Evolutionary conservation across 2,888 invertebrate species (phyloP).

Genomic region (Dexiosoma caninum): DNA sequence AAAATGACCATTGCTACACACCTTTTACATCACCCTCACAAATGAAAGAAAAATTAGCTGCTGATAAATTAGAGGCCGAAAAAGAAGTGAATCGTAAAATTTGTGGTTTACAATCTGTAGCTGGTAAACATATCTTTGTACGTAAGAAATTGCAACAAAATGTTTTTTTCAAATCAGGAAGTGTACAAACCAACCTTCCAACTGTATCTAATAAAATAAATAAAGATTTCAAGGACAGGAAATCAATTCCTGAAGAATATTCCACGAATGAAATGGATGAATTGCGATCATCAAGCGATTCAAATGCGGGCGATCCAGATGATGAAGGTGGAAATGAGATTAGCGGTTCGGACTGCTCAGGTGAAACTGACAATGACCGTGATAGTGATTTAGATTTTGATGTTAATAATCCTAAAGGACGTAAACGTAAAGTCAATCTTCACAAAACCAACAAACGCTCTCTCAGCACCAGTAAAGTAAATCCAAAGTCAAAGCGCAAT

Average conservation of each 20-base stretch:
- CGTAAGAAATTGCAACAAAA: conserved; percentile 24
- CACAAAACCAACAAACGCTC: conserved; percentile 50
- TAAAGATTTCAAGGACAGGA: conserved; percentile 41
- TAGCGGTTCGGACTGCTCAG: conserved; percentile 77
- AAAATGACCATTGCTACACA: conserved; percentile 90
- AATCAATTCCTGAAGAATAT: conserved; percentile 39
- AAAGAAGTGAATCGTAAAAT: conserved; percentile 69
- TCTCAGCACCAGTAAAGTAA: conserved; percentile 14
- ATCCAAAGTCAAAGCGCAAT: conserved; percentile 30
- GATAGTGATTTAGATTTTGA: conserved; percentile 83
- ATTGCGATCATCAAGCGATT: conserved; percentile 65
- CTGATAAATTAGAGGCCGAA: conserved; percentile 69
- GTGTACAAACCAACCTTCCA: conserved; percentile 4
- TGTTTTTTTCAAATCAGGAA: conserved; percentile 16
- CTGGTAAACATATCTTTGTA: conserved; percentile 38
- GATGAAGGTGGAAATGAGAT: conserved; percentile 75
- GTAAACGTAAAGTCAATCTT: conserved; percentile 68
- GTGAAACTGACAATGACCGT: conserved; percentile 78
- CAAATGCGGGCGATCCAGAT: conserved; percentile 64
- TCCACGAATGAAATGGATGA: conserved; percentile 67
- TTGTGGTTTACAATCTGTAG: conserved; percentile 59
- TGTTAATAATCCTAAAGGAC: conserved; percentile 78
- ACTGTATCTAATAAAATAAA: background rate
- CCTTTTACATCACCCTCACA: conserved; percentile 83
- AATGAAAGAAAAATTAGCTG: conserved; percentile 70